phyloP scores from a whole-genome alignment of 1,140 invertebrate genomes.

The Leptopilina boulardi region DNA sequence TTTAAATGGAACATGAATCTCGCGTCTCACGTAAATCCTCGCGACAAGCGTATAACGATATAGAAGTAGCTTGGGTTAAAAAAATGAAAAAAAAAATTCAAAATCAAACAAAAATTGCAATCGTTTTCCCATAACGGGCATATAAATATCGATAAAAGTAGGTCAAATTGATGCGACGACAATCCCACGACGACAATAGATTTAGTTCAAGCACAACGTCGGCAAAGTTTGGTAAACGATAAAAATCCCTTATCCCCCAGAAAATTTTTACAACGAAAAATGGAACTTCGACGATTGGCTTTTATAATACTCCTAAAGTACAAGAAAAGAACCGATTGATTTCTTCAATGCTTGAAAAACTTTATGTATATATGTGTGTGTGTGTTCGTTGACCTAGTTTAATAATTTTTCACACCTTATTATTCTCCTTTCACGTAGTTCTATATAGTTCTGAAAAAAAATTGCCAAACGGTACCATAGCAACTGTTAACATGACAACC shows the following conservation, averaged over 20 bases:
- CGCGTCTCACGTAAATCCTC: slow-evolving; percentile 51
- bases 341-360: neutral
- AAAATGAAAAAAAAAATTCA: neutral
- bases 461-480: too few relatives aligned
- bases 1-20: slow-evolving; percentile 57
- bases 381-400: neutral
- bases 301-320: neutral
- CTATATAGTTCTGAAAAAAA: too few relatives aligned
- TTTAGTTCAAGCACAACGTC: neutral
- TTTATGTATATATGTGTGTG: too few relatives aligned
- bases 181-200: slow-evolving; percentile 19
- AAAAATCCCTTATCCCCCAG: neutral
- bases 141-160: slow-evolving; percentile 49
- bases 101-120: slow-evolving; percentile 50
- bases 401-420: neutral
- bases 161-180: slow-evolving; percentile 6
- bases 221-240: neutral
- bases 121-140: slow-evolving; percentile 57
- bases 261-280: slow-evolving; percentile 1
- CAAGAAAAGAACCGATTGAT: neutral
- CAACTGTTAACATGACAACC: too few relatives aligned
- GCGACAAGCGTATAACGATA: slow-evolving; percentile 44
- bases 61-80: slow-evolving; percentile 39
- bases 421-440: too few relatives aligned
- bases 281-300: neutral